Evolutionary conservation across 2,797 vertebrate genomes (phyloP).

Genomic region (Oophaga sylvatica): DNA sequence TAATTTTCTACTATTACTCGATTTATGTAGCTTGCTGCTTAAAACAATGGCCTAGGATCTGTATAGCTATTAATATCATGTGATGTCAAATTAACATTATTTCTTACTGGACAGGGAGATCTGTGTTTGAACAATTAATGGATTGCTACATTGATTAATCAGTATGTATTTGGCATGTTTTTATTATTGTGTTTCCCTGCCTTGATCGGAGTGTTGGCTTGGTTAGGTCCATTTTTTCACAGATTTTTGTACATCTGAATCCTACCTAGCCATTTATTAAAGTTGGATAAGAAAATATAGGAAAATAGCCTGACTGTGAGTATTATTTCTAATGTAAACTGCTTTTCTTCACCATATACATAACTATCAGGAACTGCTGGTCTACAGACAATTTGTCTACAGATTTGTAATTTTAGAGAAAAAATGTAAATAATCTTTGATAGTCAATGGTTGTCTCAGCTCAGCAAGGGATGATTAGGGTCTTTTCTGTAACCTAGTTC

Average conservation of each 20-base stretch:
- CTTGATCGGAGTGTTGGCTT: no score
- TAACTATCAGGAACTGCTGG: background rate
- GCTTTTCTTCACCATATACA: background rate
- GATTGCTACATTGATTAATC: no score
- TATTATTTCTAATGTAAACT: background rate
- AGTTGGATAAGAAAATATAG: background rate
- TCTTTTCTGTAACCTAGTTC: conserved; percentile 72
- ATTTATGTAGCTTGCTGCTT: no score
- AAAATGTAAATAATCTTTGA: conserved; percentile 51
- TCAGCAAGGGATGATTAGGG: conserved; percentile 68
- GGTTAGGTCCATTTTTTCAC: no score
- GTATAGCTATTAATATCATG: no score
- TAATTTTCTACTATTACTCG: no score
- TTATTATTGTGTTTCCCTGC: no score
- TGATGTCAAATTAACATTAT: no score
- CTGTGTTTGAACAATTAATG: no score
- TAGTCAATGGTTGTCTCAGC: conserved; percentile 65
- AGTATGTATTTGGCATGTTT: no score
- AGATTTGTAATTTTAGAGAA: background rate
- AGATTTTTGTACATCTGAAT: background rate
- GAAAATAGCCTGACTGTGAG: background rate
- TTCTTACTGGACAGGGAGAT: no score
- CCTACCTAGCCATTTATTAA: background rate
- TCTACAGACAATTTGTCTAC: background rate
- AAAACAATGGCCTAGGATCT: no score